Percentiles rank a stretch among this genome's conserved stretches.
Conservation (phyloP, 2,888 invertebrate species). For the Rhaphigaster nebulosa region DNA sequence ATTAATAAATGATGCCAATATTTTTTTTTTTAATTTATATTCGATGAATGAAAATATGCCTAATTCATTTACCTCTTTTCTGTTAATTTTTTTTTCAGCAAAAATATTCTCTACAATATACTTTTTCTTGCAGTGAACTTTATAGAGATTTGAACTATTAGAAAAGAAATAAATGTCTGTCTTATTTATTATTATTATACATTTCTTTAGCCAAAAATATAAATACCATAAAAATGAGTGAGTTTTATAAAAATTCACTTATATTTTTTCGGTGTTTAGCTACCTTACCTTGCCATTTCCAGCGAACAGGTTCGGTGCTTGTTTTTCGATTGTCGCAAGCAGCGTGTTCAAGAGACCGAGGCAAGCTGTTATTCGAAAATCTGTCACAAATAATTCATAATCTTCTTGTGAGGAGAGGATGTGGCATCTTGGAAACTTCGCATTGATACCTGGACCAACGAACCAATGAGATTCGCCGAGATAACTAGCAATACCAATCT, state of each 20-base stretch:
- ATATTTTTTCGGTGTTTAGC: background rate
- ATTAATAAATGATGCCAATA: no score
- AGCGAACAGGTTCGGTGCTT: constrained; percentile 71
- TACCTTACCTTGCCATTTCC: constrained; percentile 66
- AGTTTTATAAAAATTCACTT: no score
- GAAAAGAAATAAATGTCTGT: no score
- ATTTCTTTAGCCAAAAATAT: no score
- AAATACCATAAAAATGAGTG: no score
- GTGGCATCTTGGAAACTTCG: constrained; percentile 90
- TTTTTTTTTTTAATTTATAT: no score
- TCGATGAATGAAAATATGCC: background rate
- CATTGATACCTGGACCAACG: constrained; percentile 84
- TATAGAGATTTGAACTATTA: no score
- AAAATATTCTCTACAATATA: no score
- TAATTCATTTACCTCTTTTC: no score
- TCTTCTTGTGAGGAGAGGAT: constrained; percentile 86
- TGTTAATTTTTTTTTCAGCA: no score
- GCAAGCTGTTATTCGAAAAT: constrained; percentile 91
- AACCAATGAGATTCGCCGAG: constrained; percentile 89
- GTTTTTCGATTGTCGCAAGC: constrained; percentile 73
- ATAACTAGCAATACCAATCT: constrained; percentile 80
- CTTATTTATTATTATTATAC: no score
- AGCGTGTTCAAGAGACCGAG: constrained; percentile 86
- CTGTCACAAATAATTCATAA: constrained; percentile 85
- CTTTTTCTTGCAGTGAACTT: no score